These are phyloP conservation scores for Chionis minor DNA, from an alignment of 2,113 vertebrate genomes.

Conservation along the genomic window DNA sequence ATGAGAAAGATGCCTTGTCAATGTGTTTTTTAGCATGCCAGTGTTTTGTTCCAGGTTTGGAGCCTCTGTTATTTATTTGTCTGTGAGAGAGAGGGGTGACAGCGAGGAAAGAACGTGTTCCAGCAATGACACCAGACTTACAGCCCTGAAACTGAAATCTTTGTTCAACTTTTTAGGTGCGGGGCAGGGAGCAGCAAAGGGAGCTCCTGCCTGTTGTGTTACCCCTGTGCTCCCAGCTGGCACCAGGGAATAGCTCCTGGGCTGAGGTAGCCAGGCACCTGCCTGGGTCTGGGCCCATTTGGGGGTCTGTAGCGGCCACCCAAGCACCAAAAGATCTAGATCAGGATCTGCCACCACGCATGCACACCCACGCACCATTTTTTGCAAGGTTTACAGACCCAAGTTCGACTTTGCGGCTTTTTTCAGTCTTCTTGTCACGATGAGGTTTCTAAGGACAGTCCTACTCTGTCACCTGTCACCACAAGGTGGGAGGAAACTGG, in stretches of 20 bases:
- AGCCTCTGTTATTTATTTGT: slow-evolving; percentile 15
- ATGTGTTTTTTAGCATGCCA: neutral
- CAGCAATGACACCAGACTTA: neutral
- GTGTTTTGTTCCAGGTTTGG: slow-evolving; percentile 11
- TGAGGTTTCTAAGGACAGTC: neutral
- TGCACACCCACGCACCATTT: neutral
- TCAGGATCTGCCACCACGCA: neutral
- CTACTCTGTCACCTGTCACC: neutral
- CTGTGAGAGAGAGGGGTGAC: neutral
- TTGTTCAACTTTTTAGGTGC: neutral
- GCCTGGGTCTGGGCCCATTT: neutral
- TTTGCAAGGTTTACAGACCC: neutral
- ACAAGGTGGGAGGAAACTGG: neutral
- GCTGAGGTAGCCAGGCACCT: neutral
- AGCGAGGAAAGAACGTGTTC: neutral
- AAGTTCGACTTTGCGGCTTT: neutral
- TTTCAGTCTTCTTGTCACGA: neutral
- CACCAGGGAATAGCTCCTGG: neutral
- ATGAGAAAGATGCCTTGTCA: neutral
- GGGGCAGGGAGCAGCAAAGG: neutral
- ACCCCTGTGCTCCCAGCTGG: neutral
- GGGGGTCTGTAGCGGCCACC: neutral
- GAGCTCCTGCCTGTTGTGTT: neutral
- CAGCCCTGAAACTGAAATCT: neutral
- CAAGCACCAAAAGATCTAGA: neutral